Conservation (phyloP, 2,113 vertebrate genomes). For the Pachyramphus minor region DNA sequence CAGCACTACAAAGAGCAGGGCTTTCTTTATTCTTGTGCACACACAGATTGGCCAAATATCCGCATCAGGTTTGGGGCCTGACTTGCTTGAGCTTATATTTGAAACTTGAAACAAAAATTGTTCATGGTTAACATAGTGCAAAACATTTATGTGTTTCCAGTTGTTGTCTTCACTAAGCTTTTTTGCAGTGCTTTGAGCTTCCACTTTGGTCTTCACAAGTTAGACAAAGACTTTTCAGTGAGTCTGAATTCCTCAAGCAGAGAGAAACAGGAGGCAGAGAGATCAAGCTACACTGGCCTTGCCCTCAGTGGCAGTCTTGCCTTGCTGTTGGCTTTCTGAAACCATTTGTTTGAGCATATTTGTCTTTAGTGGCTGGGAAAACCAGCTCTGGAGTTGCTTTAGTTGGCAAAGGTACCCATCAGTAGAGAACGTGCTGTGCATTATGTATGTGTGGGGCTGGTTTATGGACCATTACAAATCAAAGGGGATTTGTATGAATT, state of each 20-base stretch:
- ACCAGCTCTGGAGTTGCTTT: not conserved
- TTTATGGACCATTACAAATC: not conserved
- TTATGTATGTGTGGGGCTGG: not conserved
- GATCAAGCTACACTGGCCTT: not conserved
- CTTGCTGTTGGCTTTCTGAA: not conserved
- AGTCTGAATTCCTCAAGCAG: not conserved
- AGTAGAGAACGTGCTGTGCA: not conserved
- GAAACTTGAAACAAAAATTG: not conserved
- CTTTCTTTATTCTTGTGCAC: slow-evolving; percentile 16
- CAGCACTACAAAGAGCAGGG: slow-evolving; percentile 24
- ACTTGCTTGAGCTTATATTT: not conserved
- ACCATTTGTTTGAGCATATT: not conserved
- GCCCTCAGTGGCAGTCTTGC: not conserved
- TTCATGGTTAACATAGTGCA: not conserved
- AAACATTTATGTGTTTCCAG: not conserved
- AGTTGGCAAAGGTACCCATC: not conserved
- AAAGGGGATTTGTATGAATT: not conserved
- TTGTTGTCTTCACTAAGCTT: not conserved
- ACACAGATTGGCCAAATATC: not conserved
- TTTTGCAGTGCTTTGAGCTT: not conserved
- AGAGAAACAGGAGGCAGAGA: not conserved
- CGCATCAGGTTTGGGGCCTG: not conserved
- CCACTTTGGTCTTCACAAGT: not conserved
- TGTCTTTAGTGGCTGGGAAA: not conserved
- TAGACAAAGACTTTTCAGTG: not conserved